These are phyloP conservation scores for Eclectus roratus DNA, from an alignment of 2,113 vertebrate species.

Conservation along the genomic window DNA sequence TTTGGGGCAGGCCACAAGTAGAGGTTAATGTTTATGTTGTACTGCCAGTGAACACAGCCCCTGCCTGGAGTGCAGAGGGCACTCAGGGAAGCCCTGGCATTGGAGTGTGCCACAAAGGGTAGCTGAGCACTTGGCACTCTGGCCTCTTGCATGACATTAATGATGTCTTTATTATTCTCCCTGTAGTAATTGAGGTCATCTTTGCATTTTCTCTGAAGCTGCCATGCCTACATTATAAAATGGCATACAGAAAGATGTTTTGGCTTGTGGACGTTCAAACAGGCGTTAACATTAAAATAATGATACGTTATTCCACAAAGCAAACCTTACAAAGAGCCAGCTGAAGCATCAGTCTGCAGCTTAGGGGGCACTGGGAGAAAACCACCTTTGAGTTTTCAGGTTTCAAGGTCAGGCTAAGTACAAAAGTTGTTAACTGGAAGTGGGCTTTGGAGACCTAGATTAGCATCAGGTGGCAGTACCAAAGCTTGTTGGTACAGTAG, in stretches of 20 bases:
- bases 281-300: background rate
- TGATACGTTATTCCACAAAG: background rate
- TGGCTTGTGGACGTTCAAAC: background rate
- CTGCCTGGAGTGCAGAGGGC: background rate
- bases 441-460: background rate
- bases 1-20: background rate
- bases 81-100: background rate
- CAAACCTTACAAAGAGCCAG: background rate
- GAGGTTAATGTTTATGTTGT: background rate
- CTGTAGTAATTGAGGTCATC: background rate
- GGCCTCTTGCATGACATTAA: background rate
- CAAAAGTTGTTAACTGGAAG: background rate
- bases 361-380: background rate
- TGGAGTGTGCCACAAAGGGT: fast-evolving
- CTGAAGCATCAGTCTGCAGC: background rate
- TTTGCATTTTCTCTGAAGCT: background rate
- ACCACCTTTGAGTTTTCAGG: background rate
- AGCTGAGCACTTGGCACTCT: background rate
- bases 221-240: background rate
- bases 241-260: background rate
- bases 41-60: background rate
- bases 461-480: fast-evolving
- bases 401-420: background rate
- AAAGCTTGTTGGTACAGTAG: background rate
- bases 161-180: background rate